Evolutionary conservation across 2,888 invertebrate species (phyloP), one percentile per base, ranked within the genome.

Genomic region (Dione juno): DNA sequence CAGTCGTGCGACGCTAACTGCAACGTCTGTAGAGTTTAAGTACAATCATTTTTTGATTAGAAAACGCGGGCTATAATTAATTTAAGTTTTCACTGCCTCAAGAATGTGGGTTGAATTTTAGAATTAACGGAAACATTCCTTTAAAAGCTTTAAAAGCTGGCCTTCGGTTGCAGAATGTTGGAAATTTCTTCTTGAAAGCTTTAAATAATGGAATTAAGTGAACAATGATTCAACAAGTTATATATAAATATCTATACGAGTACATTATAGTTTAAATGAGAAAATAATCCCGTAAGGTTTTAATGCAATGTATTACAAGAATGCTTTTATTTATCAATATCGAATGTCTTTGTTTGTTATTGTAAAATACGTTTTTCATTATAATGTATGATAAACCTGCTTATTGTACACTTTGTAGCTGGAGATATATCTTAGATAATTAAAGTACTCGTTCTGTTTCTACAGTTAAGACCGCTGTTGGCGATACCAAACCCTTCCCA

Each of bases 1-100:
- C 72, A 69, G 70, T 54, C 70, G 73, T 66, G 72, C 70, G 68
- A 52, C 65, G 73, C 73, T 73, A 76, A 74, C 73, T 71, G 75
- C 71, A 71, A 67, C 71, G 71, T 70, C 66, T 50, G 74, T 53
- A 19, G 41, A 37, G 69, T 57, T 69, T 64, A 64, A 37, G 21
- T 64, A 40, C 48, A 63, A 69, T 69, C 63, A 68, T 68, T 68
- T 69, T 64, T 63, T 69, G 53, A 64, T 69, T 64, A 64, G 63
- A 63, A 64, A 68, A 69, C 35, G 40, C 16, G 45, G 37, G 45
- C 19, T 50, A 50, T 58, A 58, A 50, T 67, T 59, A 59, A 67
- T 67, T 59, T 50, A 58, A 48, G 45, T 54, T 65, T 66, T 57
- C 45, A 45, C 19, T 66, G 16, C 21, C 16, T 43, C 35, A 57